Evolutionary conservation across 2,888 invertebrate species (phyloP).

Genomic region (Microctonus hyperodae): DNA sequence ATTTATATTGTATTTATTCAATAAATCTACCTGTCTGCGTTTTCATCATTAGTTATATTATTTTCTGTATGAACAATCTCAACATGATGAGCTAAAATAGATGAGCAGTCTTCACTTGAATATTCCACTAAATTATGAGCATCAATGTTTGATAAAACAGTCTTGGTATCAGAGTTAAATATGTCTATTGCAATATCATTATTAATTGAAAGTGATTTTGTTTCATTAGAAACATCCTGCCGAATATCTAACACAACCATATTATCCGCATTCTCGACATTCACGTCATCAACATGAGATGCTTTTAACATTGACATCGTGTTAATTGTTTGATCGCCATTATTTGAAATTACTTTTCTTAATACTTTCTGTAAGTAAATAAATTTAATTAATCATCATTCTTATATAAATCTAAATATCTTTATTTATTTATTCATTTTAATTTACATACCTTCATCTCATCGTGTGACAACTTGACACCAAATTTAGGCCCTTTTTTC

Average conservation of each 20-base stretch:
- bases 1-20: neutral
- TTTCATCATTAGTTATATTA: conserved; percentile 36
- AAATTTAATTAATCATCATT: neutral
- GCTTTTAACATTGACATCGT: conserved; percentile 41
- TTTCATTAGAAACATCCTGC: conserved; percentile 52
- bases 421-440: neutral
- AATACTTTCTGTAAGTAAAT: conserved; percentile 51
- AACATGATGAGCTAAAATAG: conserved; percentile 20
- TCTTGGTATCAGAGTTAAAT: conserved; percentile 47
- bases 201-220: conserved; percentile 53
- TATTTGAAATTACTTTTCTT: conserved; percentile 58
- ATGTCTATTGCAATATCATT: conserved; percentile 50
- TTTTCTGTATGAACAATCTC: conserved; percentile 34
- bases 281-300: conserved; percentile 48
- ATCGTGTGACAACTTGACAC: conserved; percentile 59
- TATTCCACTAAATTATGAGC: conserved; percentile 28
- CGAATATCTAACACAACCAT: conserved; percentile 55
- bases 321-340: conserved; percentile 54
- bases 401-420: neutral
- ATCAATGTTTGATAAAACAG: conserved; percentile 31
- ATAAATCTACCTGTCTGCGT: conserved; percentile 1
- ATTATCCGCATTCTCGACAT: conserved; percentile 16
- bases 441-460: conserved; percentile 54
- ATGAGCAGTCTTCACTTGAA: conserved; percentile 20
- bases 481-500: conserved; percentile 67